phyloP scores from a whole-genome alignment of 2,113 vertebrate species.

The Eubucco bourcierii region DNA sequence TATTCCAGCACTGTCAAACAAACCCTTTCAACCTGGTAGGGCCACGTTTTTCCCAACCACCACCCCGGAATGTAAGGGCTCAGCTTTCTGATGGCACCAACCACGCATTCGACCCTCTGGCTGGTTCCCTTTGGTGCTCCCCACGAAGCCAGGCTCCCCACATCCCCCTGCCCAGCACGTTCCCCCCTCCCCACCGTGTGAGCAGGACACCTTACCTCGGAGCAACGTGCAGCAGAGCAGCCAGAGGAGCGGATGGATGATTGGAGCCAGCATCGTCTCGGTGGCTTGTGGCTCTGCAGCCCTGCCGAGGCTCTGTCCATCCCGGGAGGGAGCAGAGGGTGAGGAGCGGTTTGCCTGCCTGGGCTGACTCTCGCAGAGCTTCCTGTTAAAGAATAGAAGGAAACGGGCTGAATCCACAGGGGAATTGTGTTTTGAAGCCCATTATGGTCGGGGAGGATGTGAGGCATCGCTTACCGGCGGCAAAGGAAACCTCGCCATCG shows the following conservation, averaged over 20 bases:
- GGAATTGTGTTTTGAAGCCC: constrained; percentile 67
- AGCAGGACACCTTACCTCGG: constrained; percentile 67
- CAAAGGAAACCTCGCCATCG: constrained; percentile 27
- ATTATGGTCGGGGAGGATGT: constrained; percentile 69
- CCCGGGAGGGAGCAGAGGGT: constrained; percentile 33
- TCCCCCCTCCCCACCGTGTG: rapidly evolving
- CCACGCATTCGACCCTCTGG: rapidly evolving
- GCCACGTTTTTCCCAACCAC: neutral
- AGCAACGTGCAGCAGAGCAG: constrained; percentile 57
- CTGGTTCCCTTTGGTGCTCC: rapidly evolving
- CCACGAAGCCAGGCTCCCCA: neutral
- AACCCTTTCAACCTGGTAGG: neutral
- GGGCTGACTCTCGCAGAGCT: constrained; percentile 70
- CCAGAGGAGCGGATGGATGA: constrained; percentile 2
- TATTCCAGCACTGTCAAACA: neutral
- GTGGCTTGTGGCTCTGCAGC: neutral
- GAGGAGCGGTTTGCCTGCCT: constrained; percentile 48
- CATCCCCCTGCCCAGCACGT: neutral
- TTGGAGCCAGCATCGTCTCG: constrained; percentile 42
- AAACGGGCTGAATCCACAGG: constrained; percentile 78
- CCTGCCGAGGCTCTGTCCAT: constrained; percentile 61
- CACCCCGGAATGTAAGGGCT: neutral
- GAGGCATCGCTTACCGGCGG: constrained; percentile 47
- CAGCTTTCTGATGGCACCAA: neutral
- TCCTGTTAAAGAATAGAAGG: constrained; percentile 90